Base-by-base conservation (phyloP, 2,888 invertebrate species). In the Beris chalybata region DNA sequence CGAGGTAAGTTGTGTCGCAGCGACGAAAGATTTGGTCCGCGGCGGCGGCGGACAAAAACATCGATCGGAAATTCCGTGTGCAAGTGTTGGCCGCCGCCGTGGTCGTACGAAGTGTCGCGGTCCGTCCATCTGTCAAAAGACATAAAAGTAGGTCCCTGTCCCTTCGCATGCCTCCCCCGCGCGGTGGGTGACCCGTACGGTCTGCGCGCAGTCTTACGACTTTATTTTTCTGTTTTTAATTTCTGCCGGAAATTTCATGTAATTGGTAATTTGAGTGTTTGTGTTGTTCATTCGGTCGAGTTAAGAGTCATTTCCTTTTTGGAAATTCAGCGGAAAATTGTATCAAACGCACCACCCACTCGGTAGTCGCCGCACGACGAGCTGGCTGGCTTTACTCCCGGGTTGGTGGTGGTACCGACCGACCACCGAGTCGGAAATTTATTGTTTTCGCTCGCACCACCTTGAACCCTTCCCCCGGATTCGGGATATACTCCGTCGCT, bases 111-210 rank as follows among this genome's bases (percentile, higher is more conserved):
- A 22, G 9, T 38, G 38, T 38, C 38, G 57, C n/a, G 22, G 12
- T 45, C 45, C 30, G 45, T 22, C 47, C 57, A 58, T 58, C 57
- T 58, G 57, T 58, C 57, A 58, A 58, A 58, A 54, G 45, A 12
- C 47, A 47, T 45, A 22, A 29, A 47, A 30, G 6, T 30, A 22
- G 54, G 54, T 15, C 22, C 13, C n/a, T 43, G 4, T 38, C 43
- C 56, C 43, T 43, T 22, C 32, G 43, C 56, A 15, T 55, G 38
- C 0, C 38, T 3, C 30, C 54, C 32, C 54, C 4, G 44, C 43
- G 29, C 2, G n/a, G 22, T 22, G 7, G n/a, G 22, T 22, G 22
- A 22, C 22, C 22, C 22, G 22, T 22, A 22, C 22, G 22, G 22
- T 22, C 57, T 32, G 54, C 38, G 38, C 38, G 32, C 15, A 31